phyloP scores from a whole-genome alignment of 2,113 vertebrate genomes.

The Oophaga pumilio region DNA sequence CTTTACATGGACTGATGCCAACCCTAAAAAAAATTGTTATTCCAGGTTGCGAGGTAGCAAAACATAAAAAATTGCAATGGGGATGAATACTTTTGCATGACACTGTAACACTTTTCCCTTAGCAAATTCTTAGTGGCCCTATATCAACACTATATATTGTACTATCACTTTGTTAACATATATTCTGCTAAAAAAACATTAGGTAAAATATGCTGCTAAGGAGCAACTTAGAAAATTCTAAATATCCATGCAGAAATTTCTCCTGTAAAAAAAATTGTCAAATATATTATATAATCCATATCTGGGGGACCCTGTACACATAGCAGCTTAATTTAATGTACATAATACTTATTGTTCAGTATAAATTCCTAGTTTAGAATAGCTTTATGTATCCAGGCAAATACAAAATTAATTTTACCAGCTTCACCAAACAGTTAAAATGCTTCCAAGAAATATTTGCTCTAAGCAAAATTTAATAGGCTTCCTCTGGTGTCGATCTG shows the following conservation, averaged over 20 bases:
- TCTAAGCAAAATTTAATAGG: neutral
- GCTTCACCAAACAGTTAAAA: neutral
- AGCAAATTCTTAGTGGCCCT: neutral
- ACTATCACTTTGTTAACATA: neutral
- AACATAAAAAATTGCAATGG: too few species aligned
- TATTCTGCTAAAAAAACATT: neutral
- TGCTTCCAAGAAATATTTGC: constrained; percentile 7
- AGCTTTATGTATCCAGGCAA: neutral
- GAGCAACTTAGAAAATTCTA: neutral
- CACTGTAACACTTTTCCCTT: too few species aligned
- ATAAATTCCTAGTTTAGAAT: neutral
- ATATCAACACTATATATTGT: neutral
- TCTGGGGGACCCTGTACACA: neutral
- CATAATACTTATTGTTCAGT: neutral
- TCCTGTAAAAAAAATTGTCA: neutral
- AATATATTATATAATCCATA: neutral
- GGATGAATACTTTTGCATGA: too few species aligned
- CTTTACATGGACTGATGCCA: too few species aligned
- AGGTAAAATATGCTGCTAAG: neutral
- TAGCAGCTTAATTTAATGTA: neutral
- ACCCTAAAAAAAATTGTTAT: too few species aligned
- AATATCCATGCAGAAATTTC: neutral
- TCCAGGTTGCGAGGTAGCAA: too few species aligned
- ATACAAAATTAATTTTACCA: neutral
- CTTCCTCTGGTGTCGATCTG: neutral